Evolutionary conservation across 2,113 vertebrate species (phyloP).

Genomic region (Salvelinus fontinalis): DNA sequence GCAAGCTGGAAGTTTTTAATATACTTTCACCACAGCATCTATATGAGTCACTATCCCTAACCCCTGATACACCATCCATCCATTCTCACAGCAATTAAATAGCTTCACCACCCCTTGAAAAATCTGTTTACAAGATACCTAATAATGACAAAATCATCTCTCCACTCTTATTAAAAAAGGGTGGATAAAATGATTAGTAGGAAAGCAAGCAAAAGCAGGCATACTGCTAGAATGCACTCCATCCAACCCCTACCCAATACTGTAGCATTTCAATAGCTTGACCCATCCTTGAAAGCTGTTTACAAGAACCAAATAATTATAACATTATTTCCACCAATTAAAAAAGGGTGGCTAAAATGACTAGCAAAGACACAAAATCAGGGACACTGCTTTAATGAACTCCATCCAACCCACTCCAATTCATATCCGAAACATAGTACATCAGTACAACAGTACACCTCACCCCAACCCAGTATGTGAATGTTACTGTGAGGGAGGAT

Average conservation of each 20-base stretch:
- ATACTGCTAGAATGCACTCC: neutral
- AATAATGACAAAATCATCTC: slow-evolving; percentile 1
- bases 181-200: neutral
- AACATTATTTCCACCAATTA: neutral
- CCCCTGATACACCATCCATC: neutral
- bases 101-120: neutral
- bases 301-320: neutral
- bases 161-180: neutral
- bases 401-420: neutral
- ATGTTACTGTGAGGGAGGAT: no score
- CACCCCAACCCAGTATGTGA: no score
- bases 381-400: neutral
- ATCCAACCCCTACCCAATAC: neutral
- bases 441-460: no score
- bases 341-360: neutral
- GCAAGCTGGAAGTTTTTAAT: slow-evolving; percentile 6
- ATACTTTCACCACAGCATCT: neutral
- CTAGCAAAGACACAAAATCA: neutral
- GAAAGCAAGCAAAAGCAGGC: neutral
- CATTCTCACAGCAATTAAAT: neutral
- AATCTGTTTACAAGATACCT: no score
- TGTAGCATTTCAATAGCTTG: neutral
- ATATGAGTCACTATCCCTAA: neutral
- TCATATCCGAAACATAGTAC: no score
- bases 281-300: neutral